Percentiles rank a stretch among this genome's conserved stretches.
Conservation (phyloP, 1,140 invertebrate genomes). For the Anoplolepis gracilipes region DNA sequence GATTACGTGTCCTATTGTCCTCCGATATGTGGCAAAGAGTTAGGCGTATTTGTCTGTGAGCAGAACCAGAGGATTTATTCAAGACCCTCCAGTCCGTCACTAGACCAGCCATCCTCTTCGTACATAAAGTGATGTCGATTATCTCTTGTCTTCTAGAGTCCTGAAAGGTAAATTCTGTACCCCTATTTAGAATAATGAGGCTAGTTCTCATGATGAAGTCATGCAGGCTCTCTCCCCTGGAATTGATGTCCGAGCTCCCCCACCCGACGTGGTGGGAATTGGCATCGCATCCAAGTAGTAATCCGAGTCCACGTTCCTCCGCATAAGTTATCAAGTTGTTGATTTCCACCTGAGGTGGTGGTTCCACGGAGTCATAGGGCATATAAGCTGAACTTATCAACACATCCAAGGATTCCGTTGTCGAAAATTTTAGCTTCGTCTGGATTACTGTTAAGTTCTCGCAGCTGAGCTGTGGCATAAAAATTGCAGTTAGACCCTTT, state of each 20-base stretch:
- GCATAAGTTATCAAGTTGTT: neutral
- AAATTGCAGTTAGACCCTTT: neutral
- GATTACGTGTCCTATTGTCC: too few relatives aligned
- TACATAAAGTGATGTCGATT: neutral
- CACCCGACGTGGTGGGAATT: conserved; percentile 11
- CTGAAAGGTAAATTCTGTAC: neutral
- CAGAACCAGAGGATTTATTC: too few relatives aligned
- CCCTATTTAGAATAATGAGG: neutral
- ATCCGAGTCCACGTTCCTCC: neutral
- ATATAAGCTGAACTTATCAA: neutral
- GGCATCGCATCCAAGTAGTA: neutral
- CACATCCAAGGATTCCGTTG: neutral
- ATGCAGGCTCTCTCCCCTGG: neutral
- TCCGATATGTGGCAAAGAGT: too few relatives aligned
- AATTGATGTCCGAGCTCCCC: neutral
- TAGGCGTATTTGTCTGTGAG: too few relatives aligned
- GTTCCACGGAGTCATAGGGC: neutral
- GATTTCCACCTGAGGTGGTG: neutral
- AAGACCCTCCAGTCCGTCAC: conserved; percentile 8
- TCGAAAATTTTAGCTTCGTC: too few relatives aligned
- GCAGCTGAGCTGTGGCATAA: neutral
- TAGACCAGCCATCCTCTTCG: neutral
- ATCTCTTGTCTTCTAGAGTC: conserved; percentile 13
- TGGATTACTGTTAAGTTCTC: neutral
- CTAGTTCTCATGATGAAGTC: neutral